phyloP scores from a whole-genome alignment of 2,888 invertebrate genomes.

The Drosophila suboccidentalis region DNA sequence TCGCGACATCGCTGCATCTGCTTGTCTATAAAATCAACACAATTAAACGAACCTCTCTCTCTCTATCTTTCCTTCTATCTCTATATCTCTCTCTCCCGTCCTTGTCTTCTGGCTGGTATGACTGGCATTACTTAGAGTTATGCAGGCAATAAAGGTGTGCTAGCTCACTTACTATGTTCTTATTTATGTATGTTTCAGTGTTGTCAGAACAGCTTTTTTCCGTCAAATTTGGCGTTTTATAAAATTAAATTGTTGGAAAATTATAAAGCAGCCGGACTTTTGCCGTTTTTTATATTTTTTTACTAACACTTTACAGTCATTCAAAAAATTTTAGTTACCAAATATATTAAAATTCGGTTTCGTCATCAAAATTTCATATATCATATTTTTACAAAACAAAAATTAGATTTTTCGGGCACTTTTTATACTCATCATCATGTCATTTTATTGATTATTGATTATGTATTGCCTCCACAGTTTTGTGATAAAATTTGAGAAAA shows the following conservation, averaged over 20 bases:
- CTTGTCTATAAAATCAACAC: slow-evolving; percentile 66
- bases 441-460: too few relatives aligned
- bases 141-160: slow-evolving; percentile 38
- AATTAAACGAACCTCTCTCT: slow-evolving; percentile 41
- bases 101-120: slow-evolving; percentile 32
- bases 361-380: not conserved
- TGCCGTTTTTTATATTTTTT: too few relatives aligned
- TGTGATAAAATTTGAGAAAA: too few relatives aligned
- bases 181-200: not conserved
- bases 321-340: too few relatives aligned
- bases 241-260: not conserved
- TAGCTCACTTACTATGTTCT: not conserved
- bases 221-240: not conserved
- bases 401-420: too few relatives aligned
- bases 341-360: not conserved
- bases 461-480: too few relatives aligned
- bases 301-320: too few relatives aligned
- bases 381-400: too few relatives aligned
- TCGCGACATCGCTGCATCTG: slow-evolving; percentile 20
- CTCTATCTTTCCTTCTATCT: not conserved
- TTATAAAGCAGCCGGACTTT: not conserved
- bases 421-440: too few relatives aligned
- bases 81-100: slow-evolving; percentile 1
- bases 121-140: slow-evolving; percentile 50
- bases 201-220: not conserved